Percentiles rank a stretch among this genome's conserved stretches.
These are phyloP conservation scores for Phrixothrix hirtus DNA, from an alignment of 2,888 invertebrate genomes.

Conservation along the genomic window DNA sequence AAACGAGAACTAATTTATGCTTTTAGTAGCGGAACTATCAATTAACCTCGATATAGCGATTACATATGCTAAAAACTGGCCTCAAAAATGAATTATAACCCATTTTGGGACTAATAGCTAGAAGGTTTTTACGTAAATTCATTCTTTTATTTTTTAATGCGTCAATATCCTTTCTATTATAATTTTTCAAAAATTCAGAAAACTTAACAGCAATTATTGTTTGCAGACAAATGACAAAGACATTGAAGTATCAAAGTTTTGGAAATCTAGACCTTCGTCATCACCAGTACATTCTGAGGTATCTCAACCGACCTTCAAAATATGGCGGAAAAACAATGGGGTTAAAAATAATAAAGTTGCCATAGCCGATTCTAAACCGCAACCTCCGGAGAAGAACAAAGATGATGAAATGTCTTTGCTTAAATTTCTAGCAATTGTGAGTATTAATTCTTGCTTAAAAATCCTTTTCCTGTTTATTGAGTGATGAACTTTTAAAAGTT, in stretches of 20 bases:
- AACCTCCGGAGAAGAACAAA: conserved; percentile 26
- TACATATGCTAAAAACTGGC: conserved; percentile 24
- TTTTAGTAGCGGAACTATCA: conserved; percentile 16
- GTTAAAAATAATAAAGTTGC: conserved; percentile 41
- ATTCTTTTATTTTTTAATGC: no score
- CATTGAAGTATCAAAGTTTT: conserved; percentile 50
- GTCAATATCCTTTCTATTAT: no score
- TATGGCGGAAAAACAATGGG: conserved; percentile 48
- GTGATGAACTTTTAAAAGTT: no score
- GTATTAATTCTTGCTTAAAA: no score
- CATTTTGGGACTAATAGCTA: conserved; percentile 6
- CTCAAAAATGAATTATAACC: conserved; percentile 26
- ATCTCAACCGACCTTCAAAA: conserved; percentile 51
- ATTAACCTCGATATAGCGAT: conserved; percentile 24
- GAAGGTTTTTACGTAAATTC: conserved; percentile 19
- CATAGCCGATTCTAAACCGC: conserved; percentile 33
- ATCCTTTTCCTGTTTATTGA: no score
- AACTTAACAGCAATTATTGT: conserved; percentile 26
- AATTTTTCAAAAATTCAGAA: no score
- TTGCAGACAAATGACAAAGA: conserved; percentile 55
- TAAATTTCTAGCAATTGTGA: conserved; percentile 80
- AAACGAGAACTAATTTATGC: conserved; percentile 2
- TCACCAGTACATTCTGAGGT: conserved; percentile 42
- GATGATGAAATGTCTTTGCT: conserved; percentile 61
- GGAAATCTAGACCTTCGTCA: conserved; percentile 47